These are phyloP conservation scores for Drosophila kuntzei DNA, from an alignment of 2,888 invertebrate genomes.

Conservation along the genomic window DNA sequence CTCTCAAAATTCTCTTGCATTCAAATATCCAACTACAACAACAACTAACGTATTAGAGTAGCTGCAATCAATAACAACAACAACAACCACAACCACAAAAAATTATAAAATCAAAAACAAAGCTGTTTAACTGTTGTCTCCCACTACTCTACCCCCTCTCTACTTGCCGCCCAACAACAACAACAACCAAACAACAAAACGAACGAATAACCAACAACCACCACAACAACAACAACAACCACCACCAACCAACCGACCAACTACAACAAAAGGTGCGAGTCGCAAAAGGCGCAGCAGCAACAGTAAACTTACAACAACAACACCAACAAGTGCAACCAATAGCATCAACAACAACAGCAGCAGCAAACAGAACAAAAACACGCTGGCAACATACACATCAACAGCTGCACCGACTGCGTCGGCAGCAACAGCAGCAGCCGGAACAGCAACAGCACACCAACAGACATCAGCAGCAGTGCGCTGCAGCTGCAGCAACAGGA, in stretches of 20 bases:
- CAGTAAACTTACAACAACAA: constrained; percentile 41
- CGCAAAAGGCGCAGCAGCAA: constrained; percentile 36
- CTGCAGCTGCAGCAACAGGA: constrained; percentile 54
- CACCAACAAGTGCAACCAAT: constrained; percentile 12
- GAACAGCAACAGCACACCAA: constrained; percentile 39
- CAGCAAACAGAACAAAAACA: constrained; percentile 62
- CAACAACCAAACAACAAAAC: constrained; percentile 35
- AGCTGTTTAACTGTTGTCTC: constrained; percentile 79
- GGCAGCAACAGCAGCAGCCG: constrained; percentile 51
- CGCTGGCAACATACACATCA: constrained; percentile 55
- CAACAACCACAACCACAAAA: constrained; percentile 41
- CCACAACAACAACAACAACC: constrained; percentile 36
- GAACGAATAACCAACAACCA: constrained; percentile 41
- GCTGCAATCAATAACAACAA: constrained; percentile 74
- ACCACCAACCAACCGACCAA: constrained; percentile 35
- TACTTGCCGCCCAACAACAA: constrained; percentile 53
- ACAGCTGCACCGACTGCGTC: constrained; percentile 54
- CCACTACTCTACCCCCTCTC: constrained; percentile 76
- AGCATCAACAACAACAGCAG: constrained; percentile 49
- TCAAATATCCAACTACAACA: constrained; percentile 52
- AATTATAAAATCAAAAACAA: constrained; percentile 47
- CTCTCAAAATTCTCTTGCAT: constrained; percentile 50
- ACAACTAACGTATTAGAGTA: constrained; percentile 75
- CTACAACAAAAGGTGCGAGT: constrained; percentile 41
- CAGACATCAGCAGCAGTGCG: constrained; percentile 34